Percentiles rank a stretch among this genome's conserved stretches.
Evolutionary conservation across 2,888 invertebrate species (phyloP).

Genomic region (Reticulitermes lucifugus): DNA sequence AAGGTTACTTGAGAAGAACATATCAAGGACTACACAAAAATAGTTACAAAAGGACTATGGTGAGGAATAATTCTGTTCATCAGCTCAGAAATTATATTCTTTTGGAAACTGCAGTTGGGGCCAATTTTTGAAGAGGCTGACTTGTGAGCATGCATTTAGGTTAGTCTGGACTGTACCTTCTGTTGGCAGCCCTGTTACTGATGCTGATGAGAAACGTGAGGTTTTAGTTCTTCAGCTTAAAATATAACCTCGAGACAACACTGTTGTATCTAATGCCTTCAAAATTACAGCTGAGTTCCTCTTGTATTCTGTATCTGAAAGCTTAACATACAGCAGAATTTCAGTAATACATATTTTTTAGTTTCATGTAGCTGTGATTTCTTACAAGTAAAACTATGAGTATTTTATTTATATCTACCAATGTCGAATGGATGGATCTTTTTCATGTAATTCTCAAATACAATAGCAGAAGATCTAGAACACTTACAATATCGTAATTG

Average conservation of each 20-base stretch:
- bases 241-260: not conserved
- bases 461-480: slow-evolving; percentile 37
- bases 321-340: slow-evolving; percentile 29
- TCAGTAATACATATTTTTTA: slow-evolving; percentile 32
- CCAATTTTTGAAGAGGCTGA: not conserved
- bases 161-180: not conserved
- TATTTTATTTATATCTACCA: slow-evolving; percentile 46
- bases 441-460: slow-evolving; percentile 44
- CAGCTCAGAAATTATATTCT: too few species aligned
- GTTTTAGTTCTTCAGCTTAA: not conserved
- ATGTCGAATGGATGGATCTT: slow-evolving; percentile 40
- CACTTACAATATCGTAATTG: not conserved
- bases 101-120: not conserved
- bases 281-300: not conserved
- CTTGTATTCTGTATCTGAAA: slow-evolving; percentile 10
- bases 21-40: too few species aligned
- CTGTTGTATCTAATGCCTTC: not conserved
- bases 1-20: not conserved
- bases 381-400: slow-evolving; percentile 39
- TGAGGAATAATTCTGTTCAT: too few species aligned
- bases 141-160: not conserved
- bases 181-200: not conserved
- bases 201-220: not conserved
- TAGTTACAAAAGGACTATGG: too few species aligned
- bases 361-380: slow-evolving; percentile 46